These are phyloP conservation scores for Gortyna flavago DNA, from an alignment of 2,888 invertebrate species.

Conservation along the genomic window DNA sequence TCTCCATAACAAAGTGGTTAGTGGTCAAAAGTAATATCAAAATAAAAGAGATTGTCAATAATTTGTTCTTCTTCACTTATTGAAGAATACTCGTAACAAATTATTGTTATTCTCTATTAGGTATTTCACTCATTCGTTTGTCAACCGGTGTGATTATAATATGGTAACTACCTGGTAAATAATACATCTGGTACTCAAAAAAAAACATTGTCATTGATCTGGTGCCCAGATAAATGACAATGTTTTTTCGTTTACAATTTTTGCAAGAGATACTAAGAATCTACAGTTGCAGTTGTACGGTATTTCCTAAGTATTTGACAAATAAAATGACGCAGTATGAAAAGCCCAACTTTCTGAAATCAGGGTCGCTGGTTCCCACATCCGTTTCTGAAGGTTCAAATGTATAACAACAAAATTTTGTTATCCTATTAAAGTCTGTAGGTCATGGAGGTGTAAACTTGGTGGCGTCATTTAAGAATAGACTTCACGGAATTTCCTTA, in stretches of 20 bases:
- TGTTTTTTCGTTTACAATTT: background rate
- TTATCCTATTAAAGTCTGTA: slow-evolving; percentile 9
- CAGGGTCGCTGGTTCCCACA: slow-evolving; percentile 35
- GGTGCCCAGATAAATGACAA: background rate
- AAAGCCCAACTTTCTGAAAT: slow-evolving; percentile 48
- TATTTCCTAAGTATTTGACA: slow-evolving; percentile 6
- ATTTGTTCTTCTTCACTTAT: too few species aligned
- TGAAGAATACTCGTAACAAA: too few species aligned
- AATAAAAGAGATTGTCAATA: too few species aligned
- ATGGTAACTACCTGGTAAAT: background rate
- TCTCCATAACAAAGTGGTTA: too few species aligned
- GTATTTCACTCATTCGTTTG: background rate
- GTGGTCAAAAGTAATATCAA: too few species aligned
- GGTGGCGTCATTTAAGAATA: background rate
- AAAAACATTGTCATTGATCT: too few species aligned
- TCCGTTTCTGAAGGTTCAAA: slow-evolving; percentile 47
- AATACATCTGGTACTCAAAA: too few species aligned
- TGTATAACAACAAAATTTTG: background rate
- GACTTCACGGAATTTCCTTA: background rate
- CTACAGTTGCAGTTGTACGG: background rate
- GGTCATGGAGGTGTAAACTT: background rate
- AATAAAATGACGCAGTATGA: slow-evolving; percentile 34
- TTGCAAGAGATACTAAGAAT: background rate
- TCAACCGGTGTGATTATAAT: background rate
- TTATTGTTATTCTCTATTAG: too few species aligned